These are phyloP conservation scores for Pagetopsis macropterus DNA, from an alignment of 2,797 vertebrate species.

Conservation along the genomic window DNA sequence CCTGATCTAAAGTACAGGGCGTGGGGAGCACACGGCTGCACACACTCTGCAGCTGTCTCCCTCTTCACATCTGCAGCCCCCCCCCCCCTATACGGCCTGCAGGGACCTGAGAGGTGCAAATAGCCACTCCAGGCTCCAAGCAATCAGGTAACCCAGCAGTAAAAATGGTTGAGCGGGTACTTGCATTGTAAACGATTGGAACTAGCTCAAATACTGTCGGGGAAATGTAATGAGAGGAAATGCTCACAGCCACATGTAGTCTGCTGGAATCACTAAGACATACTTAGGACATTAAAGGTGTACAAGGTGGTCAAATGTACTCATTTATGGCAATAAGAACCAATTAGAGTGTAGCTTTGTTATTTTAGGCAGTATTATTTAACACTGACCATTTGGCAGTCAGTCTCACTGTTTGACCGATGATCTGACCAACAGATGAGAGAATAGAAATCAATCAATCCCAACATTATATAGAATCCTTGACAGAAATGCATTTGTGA, in stretches of 20 bases:
- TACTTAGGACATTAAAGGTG: neutral
- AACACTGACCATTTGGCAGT: neutral
- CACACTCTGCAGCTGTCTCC: neutral
- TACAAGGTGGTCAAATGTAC: neutral
- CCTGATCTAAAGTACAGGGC: neutral
- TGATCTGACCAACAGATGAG: neutral
- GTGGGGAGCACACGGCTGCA: neutral
- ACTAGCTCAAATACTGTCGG: conserved; percentile 13
- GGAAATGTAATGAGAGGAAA: conserved; percentile 21
- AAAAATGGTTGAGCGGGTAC: conserved; percentile 29
- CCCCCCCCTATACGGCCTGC: neutral
- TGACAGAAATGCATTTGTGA: neutral
- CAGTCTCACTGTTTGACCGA: neutral
- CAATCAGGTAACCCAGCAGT: conserved; percentile 43
- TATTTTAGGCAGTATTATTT: neutral
- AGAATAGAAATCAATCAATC: neutral
- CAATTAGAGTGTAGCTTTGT: neutral
- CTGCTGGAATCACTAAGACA: conserved; percentile 2
- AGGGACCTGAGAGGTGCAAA: conserved; percentile 42
- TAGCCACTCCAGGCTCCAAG: conserved; percentile 44
- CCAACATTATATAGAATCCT: neutral
- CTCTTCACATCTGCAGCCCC: neutral
- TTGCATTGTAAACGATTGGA: conserved; percentile 10
- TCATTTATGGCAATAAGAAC: neutral
- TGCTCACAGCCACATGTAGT: conserved; percentile 20